Conservation (phyloP, 2,113 vertebrate species). For the Etheostoma spectabile region DNA sequence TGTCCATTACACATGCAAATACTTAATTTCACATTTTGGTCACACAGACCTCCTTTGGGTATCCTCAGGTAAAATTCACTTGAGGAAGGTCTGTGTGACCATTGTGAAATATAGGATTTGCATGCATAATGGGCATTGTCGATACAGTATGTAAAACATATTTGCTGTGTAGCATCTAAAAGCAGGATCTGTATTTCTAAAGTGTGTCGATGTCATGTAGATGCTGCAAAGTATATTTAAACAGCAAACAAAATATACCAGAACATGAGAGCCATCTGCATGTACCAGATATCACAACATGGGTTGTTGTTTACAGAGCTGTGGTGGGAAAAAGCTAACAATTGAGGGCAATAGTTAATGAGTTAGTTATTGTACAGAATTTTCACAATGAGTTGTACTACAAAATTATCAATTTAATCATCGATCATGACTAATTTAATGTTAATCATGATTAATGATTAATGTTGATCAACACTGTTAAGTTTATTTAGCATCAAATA, state of each 20-base stretch:
- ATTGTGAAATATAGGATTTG: no score
- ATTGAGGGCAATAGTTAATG: background rate
- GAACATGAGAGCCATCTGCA: background rate
- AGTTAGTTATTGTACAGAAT: background rate
- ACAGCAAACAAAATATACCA: background rate
- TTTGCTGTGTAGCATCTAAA: background rate
- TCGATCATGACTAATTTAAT: no score
- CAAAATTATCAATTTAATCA: background rate
- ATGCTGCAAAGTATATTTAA: background rate
- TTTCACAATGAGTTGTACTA: background rate
- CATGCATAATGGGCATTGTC: no score
- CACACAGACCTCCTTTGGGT: no score
- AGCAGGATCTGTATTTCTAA: no score
- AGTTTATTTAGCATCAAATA: background rate
- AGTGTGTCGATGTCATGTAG: background rate
- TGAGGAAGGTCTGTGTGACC: no score
- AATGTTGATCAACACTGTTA: background rate
- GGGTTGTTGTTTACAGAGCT: background rate
- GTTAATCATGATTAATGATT: background rate
- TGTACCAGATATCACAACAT: background rate
- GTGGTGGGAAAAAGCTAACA: background rate
- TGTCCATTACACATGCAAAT: no score
- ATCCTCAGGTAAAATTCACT: no score
- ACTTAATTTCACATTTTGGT: no score
- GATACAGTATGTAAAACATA: no score